Evolutionary conservation across 2,797 vertebrate species (phyloP), one percentile per base, ranked within the genome.

Genomic region (Halcyon chelicuti): DNA sequence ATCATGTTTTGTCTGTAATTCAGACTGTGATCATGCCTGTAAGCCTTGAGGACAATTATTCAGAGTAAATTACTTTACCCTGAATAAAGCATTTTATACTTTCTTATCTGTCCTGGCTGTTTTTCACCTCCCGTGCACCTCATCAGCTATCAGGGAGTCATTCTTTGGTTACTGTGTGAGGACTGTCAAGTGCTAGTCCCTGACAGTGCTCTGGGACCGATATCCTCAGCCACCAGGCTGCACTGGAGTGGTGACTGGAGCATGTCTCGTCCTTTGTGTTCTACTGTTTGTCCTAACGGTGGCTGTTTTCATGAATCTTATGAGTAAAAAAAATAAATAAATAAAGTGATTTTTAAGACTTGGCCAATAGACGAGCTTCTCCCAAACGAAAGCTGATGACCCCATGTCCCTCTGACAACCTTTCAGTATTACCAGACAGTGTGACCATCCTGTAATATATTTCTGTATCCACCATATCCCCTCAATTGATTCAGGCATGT

Each of bases 251-350:
- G 28, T 44, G 29, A 1, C 6, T 49, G 18, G 37, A 46, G 81
- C 26, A 31, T 7, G 10, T 15, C 23, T 33, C 68, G 37, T 68
- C 23, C 61, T 33, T 47, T 0, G 0, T 68, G 54, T 21, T 75
- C 46, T 22, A 2, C 62, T 26, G 2, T 20, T 81, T 81, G 18
- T 65, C 61, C 13, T 42, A 33, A 35, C 5, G 10, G 22, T 20
- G n/a, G 11, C 10, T 76, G 11, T 40, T 80, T 39, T 57, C 21
- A 71, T 19, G 2, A 76, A 89, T 9, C 8, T 88, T 29, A 51
- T 3, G 5, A n/a, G 31, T 18, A 81, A 65, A 58, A 52, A 20
- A n/a, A 51, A 15, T 39, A n/a, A 5, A 26, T 29, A 1, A 4
- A 40, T 13, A 44, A 17, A 10, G 15, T 28, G 37, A 40, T 44